Evolutionary conservation across 2,888 invertebrate genomes (phyloP), one percentile per base, ranked within the genome.

Genomic region (Amaurobius ferox): DNA sequence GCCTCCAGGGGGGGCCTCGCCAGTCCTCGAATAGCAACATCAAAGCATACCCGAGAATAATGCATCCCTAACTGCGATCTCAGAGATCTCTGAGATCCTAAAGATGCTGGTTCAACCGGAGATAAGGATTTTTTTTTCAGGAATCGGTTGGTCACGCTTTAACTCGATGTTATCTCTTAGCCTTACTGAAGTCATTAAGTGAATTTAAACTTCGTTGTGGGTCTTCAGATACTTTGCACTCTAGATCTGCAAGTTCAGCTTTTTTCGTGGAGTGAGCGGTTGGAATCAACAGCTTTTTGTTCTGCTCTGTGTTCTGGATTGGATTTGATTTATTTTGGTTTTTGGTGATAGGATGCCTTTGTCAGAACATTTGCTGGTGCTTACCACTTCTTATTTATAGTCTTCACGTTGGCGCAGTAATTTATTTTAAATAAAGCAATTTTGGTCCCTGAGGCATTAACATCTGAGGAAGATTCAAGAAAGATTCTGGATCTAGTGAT

Each of bases 181-280:
- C 30, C 81, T 73, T 81, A n/a, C 74, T 70, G 61, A 16, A 81
- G 70, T 81, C 81, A 76, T 81, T 74, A 81, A 76, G 73, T 19
- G 73, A 80, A 67, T 80, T 80, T 80, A 67, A 61, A 26, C 81
- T 68, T 81, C 74, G 81, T 32, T 76, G 76, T 62, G 66, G 77
- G 83, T 83, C 83, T 19, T 83, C 71, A 2, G 44, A 16, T 16
- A 16, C 16, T 7, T 16, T 16, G 6, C 13, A 44, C 44, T 44
- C 16, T 5, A 44, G 16, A 16, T 44, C 9, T 44, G 44, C 44
- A 13, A 7, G 13, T 16, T 44, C 44, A 44, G 44, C 44, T 16
- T 44, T 44, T 44, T 44, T 44, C 16, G 16, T 5, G 2, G 44
- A 16, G 44, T 44, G 6, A 13, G 16, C 16, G 44, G 6, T 16